Conservation (phyloP, 1,140 invertebrate species). For the Oncopeltus fasciatus region DNA sequence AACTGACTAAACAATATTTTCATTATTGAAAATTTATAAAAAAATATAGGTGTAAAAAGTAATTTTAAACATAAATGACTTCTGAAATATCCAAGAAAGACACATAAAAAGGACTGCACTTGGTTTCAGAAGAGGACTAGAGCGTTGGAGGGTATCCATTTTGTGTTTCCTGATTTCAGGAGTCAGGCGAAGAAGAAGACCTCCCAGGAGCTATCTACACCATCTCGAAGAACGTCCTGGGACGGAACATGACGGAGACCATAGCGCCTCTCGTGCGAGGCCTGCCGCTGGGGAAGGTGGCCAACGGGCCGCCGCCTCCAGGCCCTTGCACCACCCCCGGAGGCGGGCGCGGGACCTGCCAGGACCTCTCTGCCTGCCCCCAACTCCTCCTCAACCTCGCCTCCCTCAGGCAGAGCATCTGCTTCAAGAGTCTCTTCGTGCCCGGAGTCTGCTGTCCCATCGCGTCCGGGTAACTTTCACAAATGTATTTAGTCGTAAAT, state of each 20-base stretch:
- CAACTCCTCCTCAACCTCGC: slow-evolving; percentile 68
- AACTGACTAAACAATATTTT: no score
- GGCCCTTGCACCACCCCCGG: slow-evolving; percentile 62
- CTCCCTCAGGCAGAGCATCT: slow-evolving; percentile 69
- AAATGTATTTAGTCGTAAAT: no score
- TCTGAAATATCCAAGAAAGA: no score
- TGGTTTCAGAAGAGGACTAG: no score
- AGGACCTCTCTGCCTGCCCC: slow-evolving; percentile 77
- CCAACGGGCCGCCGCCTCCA: slow-evolving; percentile 16
- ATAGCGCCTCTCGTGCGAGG: slow-evolving; percentile 57
- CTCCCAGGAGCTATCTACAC: slow-evolving; percentile 60
- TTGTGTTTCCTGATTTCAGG: no score
- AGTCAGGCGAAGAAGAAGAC: slow-evolving; percentile 32
- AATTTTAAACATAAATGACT: no score
- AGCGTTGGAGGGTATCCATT: no score
- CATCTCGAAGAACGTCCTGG: slow-evolving; percentile 64
- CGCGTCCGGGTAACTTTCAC: no score
- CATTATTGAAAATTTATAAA: no score
- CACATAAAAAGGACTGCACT: no score
- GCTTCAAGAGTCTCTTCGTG: slow-evolving; percentile 80
- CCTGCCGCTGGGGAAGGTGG: slow-evolving; percentile 35
- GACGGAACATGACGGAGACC: slow-evolving; percentile 61
- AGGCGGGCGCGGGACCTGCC: slow-evolving; percentile 61
- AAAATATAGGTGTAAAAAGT: no score
- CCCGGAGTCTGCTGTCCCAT: slow-evolving; percentile 78